phyloP scores from a whole-genome alignment of 2,888 invertebrate species.

The Eilema depressum region DNA sequence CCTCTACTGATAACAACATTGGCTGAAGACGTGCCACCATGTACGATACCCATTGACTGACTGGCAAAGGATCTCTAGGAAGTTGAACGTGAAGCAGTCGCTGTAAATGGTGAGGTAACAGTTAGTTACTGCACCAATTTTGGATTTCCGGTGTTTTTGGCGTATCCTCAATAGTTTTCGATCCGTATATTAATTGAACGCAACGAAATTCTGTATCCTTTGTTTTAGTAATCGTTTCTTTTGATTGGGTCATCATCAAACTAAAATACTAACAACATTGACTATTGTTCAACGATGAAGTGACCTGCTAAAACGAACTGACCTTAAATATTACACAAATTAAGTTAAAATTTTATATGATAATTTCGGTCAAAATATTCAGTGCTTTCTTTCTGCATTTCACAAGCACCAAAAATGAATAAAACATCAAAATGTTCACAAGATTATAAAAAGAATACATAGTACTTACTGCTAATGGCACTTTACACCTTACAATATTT shows the following conservation, averaged over 20 bases:
- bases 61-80: slow-evolving; percentile 7
- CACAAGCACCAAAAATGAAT: slow-evolving; percentile 8
- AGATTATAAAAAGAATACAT: not conserved
- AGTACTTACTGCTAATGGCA: not conserved
- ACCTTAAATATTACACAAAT: not conserved
- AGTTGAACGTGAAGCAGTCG: not conserved
- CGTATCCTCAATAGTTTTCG: slow-evolving; percentile 2
- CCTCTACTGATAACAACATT: slow-evolving; percentile 36
- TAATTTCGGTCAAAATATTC: slow-evolving; percentile 11
- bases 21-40: slow-evolving; percentile 18
- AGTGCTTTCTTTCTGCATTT: slow-evolving; percentile 16
- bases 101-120: slow-evolving; percentile 25
- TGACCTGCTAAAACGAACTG: not conserved
- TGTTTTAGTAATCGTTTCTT: not conserved
- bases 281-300: not conserved
- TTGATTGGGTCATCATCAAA: not conserved
- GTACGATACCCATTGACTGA: not conserved
- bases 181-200: not conserved
- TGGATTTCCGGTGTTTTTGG: slow-evolving; percentile 44
- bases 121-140: slow-evolving; percentile 30
- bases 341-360: slow-evolving; percentile 6
- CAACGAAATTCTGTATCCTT: not conserved
- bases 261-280: not conserved
- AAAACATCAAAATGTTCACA: slow-evolving; percentile 11
- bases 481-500: not conserved